Evolutionary conservation across 2,888 invertebrate genomes (phyloP).

Genomic region (Ennomos erosarius): DNA sequence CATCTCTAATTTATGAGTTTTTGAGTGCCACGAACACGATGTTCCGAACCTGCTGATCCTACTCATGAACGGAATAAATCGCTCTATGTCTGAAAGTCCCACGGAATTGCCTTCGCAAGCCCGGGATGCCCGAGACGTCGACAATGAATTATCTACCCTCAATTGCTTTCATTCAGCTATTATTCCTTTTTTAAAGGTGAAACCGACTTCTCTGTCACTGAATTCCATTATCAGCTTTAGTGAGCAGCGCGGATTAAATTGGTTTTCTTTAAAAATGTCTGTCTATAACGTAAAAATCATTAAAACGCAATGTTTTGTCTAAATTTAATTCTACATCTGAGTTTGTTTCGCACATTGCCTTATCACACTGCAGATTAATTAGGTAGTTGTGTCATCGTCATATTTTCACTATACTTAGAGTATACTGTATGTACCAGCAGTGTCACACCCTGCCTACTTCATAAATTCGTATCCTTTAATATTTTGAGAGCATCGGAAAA

Average conservation of each 20-base stretch:
- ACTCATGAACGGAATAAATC: constrained; percentile 54
- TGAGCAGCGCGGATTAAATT: constrained; percentile 1
- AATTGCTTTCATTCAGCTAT: constrained; percentile 37
- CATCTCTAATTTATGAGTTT: constrained; percentile 72
- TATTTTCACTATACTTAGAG: too few species aligned
- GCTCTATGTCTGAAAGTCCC: constrained; percentile 43
- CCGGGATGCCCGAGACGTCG: constrained; percentile 33
- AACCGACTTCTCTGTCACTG: constrained; percentile 5
- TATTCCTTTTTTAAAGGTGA: constrained; percentile 29
- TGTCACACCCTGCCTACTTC: too few species aligned
- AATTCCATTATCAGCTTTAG: constrained; percentile 14
- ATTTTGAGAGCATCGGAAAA: constrained; percentile 4
- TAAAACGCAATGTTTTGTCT: too few species aligned
- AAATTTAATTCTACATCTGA: too few species aligned
- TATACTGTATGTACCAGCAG: too few species aligned
- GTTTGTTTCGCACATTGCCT: too few species aligned
- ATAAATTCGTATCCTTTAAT: too few species aligned
- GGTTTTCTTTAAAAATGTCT: not conserved
- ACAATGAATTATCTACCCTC: constrained; percentile 41
- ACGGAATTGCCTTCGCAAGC: constrained; percentile 39
- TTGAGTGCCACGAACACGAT: constrained; percentile 70
- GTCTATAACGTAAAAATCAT: not conserved
- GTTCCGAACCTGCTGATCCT: constrained; percentile 58
- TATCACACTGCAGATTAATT: too few species aligned
- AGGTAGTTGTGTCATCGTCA: too few species aligned